These are phyloP conservation scores for Ia io DNA, from an alignment of 2,113 vertebrate genomes.

Conservation along the genomic window DNA sequence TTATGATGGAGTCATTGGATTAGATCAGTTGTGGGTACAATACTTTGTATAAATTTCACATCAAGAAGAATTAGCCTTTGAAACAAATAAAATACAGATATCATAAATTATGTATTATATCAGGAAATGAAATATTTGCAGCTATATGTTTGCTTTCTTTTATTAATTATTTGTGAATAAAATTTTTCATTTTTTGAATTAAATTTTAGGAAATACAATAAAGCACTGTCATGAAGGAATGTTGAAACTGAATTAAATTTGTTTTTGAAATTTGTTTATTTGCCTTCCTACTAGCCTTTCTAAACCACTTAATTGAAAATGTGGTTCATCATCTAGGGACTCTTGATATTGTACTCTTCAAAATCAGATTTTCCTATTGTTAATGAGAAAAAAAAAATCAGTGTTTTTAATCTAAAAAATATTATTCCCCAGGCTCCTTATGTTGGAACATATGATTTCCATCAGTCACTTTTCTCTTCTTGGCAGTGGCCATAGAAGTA, in stretches of 20 bases:
- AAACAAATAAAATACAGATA: neutral
- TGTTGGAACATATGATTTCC: neutral
- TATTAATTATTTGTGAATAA: neutral
- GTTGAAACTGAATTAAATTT: neutral
- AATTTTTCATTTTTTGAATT: neutral
- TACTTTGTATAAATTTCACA: neutral
- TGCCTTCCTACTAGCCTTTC: neutral
- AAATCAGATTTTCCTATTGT: constrained; percentile 25
- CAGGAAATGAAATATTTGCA: neutral
- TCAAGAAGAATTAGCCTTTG: neutral
- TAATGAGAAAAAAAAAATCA: neutral
- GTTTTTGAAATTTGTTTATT: constrained; percentile 5
- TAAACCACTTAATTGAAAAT: neutral
- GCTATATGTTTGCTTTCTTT: neutral
- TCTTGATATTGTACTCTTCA: neutral
- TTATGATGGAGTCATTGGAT: neutral
- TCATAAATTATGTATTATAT: neutral
- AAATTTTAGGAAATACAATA: neutral
- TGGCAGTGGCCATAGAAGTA: neutral
- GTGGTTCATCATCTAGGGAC: neutral
- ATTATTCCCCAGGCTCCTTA: neutral
- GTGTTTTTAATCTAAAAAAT: constrained; percentile 30
- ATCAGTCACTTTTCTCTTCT: neutral
- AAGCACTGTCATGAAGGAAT: neutral
- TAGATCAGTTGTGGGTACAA: neutral